phyloP scores from a whole-genome alignment of 64 coral and sea anemone genomes.

The Dendrophyllia cribrosa region DNA sequence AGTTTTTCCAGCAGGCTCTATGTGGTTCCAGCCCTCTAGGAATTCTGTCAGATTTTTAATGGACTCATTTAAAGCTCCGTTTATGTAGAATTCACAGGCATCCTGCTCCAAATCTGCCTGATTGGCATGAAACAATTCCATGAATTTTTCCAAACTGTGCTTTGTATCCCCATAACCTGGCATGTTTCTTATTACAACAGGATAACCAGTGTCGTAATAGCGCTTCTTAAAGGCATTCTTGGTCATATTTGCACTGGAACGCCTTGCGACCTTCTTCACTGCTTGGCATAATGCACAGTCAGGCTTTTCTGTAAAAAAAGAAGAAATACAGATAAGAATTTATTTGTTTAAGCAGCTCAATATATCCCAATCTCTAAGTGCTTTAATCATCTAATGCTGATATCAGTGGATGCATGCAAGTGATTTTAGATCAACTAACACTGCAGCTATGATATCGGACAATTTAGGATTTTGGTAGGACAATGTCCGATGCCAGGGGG shows the following conservation, averaged over 20 bases:
- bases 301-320: conserved; percentile 55
- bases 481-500: no score
- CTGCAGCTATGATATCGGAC: no score
- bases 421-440: no score
- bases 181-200: conserved; percentile 78
- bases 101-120: conserved; percentile 75
- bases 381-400: no score
- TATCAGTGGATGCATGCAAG: no score
- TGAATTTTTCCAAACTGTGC: conserved; percentile 78
- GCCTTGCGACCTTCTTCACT: conserved; percentile 37
- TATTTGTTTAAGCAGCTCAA: neutral
- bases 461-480: no score
- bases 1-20: conserved; percentile 58
- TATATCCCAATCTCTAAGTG: no score
- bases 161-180: conserved; percentile 62
- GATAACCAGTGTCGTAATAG: conserved; percentile 74
- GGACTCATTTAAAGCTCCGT: conserved; percentile 45
- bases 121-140: conserved; percentile 59
- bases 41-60: conserved; percentile 43
- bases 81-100: conserved; percentile 75
- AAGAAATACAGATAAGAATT: neutral
- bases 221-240: conserved; percentile 76
- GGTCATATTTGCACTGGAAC: conserved; percentile 62
- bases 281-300: conserved; percentile 81
- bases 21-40: conserved; percentile 74